Percentiles rank a stretch among this genome's conserved stretches.
These are phyloP conservation scores for Panurus biarmicus DNA, from an alignment of 2,113 vertebrate genomes.

Conservation along the genomic window DNA sequence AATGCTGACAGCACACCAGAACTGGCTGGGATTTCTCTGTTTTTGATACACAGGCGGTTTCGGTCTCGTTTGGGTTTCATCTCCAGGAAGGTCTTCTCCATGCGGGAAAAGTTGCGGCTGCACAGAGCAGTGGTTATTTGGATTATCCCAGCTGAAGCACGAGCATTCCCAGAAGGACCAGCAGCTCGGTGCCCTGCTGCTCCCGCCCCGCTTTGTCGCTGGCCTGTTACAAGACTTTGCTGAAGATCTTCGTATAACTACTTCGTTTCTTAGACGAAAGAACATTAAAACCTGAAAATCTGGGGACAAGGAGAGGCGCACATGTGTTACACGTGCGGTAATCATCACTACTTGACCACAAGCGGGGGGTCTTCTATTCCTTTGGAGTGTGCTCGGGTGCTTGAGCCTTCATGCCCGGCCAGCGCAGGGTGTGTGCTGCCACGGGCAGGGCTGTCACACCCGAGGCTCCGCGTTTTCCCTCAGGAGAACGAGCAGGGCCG, in stretches of 20 bases:
- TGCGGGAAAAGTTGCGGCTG: not conserved
- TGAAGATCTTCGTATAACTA: not conserved
- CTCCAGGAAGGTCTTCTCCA: not conserved
- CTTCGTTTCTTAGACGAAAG: not conserved
- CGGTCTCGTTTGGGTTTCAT: not conserved
- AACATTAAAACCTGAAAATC: not conserved
- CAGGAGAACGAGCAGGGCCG: accelerated
- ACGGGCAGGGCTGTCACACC: not conserved
- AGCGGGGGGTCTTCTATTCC: not conserved
- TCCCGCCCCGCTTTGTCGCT: not conserved
- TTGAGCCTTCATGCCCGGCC: too few species aligned
- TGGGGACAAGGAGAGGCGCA: not conserved
- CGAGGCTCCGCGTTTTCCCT: not conserved
- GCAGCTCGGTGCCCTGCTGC: not conserved
- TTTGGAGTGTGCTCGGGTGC: accelerated
- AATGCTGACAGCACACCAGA: not conserved
- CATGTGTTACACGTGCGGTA: accelerated
- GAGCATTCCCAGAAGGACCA: not conserved
- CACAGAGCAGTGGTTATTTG: not conserved
- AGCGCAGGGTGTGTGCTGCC: accelerated
- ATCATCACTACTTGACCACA: not conserved
- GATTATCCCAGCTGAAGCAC: not conserved
- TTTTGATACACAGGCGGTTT: not conserved
- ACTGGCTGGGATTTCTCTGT: not conserved
- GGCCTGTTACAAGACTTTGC: not conserved